A percentile compares a stretch with the other conserved stretches of the same genome.
These are phyloP conservation scores for Vulpes lagopus DNA, from an alignment of 2,113 vertebrate species.

Conservation along the genomic window DNA sequence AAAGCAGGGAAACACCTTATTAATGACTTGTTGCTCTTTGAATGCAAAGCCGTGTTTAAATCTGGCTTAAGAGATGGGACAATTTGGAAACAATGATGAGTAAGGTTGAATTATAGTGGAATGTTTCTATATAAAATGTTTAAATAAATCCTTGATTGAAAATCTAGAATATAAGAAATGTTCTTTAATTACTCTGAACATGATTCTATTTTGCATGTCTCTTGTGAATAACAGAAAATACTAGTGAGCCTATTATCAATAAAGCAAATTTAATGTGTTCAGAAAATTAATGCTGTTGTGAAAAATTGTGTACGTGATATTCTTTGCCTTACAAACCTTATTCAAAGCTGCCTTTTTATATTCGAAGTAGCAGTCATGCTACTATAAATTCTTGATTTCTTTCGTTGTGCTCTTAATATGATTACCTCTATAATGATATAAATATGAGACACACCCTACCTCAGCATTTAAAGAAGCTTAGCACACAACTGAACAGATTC, in stretches of 20 bases:
- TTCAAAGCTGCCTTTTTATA: constrained; percentile 5
- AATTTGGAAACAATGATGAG: background rate
- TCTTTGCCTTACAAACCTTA: background rate
- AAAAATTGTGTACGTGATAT: background rate
- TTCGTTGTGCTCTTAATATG: constrained; percentile 26
- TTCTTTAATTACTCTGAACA: background rate
- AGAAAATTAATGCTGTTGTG: constrained; percentile 10
- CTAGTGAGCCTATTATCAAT: background rate
- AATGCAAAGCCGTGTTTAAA: background rate
- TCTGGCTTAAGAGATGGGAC: background rate
- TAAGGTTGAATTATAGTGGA: background rate
- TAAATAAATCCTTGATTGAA: background rate
- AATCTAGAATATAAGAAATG: background rate
- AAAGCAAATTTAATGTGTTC: background rate
- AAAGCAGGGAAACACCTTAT: background rate
- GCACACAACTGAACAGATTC: background rate
- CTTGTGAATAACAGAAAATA: background rate
- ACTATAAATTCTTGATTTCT: constrained; percentile 19
- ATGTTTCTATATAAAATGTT: constrained; percentile 8
- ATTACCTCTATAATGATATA: background rate
- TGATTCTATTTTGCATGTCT: constrained; percentile 18
- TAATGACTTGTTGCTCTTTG: background rate
- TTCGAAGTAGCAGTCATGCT: background rate
- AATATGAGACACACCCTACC: background rate
- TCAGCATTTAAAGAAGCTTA: constrained; percentile 6